Evolutionary conservation across 1,140 invertebrate genomes (phyloP).

Genomic region (Lepidurus packardi): DNA sequence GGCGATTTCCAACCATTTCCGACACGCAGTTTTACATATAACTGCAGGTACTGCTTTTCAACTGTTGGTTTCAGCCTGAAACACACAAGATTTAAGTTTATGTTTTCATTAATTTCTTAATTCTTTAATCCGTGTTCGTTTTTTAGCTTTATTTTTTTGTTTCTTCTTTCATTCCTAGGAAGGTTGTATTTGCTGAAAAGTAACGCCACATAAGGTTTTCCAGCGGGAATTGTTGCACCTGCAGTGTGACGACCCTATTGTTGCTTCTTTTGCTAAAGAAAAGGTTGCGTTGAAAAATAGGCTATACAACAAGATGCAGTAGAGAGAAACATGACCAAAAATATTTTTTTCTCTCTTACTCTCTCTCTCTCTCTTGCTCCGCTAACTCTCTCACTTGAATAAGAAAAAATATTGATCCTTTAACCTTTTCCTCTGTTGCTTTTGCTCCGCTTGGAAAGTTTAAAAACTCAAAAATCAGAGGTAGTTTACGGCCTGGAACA

Average conservation of each 20-base stretch:
- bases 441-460: conserved; percentile 15
- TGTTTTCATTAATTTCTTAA: too few species aligned
- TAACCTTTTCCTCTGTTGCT: conserved; percentile 9
- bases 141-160: background rate
- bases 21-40: too few species aligned
- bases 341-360: background rate
- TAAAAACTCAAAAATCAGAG: background rate
- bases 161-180: background rate
- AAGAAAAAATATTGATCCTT: conserved; percentile 1
- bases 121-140: background rate
- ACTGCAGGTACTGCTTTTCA: too few species aligned
- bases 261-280: background rate
- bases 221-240: conserved; percentile 15
- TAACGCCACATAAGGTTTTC: background rate
- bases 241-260: conserved; percentile 20
- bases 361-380: background rate
- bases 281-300: conserved; percentile 9
- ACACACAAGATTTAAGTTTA: too few species aligned
- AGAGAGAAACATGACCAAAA: conserved; percentile 8
- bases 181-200: background rate
- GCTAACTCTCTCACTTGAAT: background rate
- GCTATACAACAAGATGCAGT: background rate
- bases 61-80: too few species aligned
- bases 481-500: background rate
- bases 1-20: too few species aligned